These are phyloP conservation scores for Tapirus indicus DNA, from an alignment of 2,797 vertebrate genomes.

Conservation along the genomic window DNA sequence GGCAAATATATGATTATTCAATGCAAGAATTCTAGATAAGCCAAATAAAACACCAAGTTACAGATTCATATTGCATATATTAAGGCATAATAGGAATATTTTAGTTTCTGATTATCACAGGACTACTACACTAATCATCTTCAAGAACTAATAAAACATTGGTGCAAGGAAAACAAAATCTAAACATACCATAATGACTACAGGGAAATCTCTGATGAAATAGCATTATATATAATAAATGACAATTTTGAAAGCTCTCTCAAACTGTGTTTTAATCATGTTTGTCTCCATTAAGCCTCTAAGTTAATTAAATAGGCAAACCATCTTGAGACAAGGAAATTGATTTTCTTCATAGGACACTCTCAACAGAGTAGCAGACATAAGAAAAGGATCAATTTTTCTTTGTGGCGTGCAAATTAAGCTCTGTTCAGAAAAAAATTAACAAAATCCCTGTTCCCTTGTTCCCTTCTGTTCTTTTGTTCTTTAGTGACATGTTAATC, in stretches of 20 bases:
- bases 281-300: slow-evolving; percentile 81
- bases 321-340: slow-evolving; percentile 64
- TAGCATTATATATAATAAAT: slow-evolving; percentile 85
- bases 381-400: slow-evolving; percentile 58
- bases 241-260: slow-evolving; percentile 76
- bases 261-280: slow-evolving; percentile 82
- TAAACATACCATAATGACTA: slow-evolving; percentile 82
- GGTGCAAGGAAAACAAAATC: slow-evolving; percentile 78
- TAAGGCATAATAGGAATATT: slow-evolving; percentile 82
- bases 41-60: slow-evolving; percentile 33
- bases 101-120: slow-evolving; percentile 82
- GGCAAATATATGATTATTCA: slow-evolving; percentile 34
- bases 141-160: slow-evolving; percentile 77
- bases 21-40: slow-evolving; percentile 32
- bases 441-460: slow-evolving; percentile 60
- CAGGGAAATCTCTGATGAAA: slow-evolving; percentile 82
- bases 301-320: slow-evolving; percentile 83
- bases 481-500: slow-evolving; percentile 73
- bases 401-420: slow-evolving; percentile 70
- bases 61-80: slow-evolving; percentile 62
- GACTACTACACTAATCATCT: slow-evolving; percentile 82
- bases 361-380: slow-evolving; percentile 49
- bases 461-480: slow-evolving; percentile 64
- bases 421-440: slow-evolving; percentile 46
- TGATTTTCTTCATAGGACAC: slow-evolving; percentile 70